Conservation (phyloP, 1,140 invertebrate species). For the Drosophila tani region DNA sequence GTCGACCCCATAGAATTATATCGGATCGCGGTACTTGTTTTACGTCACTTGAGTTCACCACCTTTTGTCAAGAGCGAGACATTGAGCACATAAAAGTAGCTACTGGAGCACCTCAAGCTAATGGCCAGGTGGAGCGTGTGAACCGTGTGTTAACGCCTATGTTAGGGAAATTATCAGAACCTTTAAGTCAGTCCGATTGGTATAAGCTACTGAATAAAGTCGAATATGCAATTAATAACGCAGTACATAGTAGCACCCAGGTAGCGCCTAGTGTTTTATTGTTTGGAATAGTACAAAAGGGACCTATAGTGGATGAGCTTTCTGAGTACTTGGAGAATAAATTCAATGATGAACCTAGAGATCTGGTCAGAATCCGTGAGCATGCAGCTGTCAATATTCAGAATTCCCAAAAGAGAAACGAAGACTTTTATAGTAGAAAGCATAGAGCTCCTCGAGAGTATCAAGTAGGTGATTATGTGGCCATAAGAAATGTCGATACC, state of each 20-base stretch:
- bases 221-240: background rate
- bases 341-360: background rate
- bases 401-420: background rate
- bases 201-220: background rate
- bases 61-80: background rate
- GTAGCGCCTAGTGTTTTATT: no score
- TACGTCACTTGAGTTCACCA: slow-evolving; percentile 14
- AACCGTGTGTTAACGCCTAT: slow-evolving; percentile 1
- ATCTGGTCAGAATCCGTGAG: background rate
- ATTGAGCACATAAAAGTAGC: slow-evolving; percentile 9
- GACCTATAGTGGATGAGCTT: background rate
- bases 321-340: background rate
- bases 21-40: slow-evolving; percentile 9
- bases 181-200: background rate
- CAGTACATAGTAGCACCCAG: background rate
- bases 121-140: slow-evolving; percentile 9
- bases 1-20: slow-evolving; percentile 7
- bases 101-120: background rate
- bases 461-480: slow-evolving; percentile 3
- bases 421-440: background rate
- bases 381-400: background rate
- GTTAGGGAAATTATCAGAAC: slow-evolving; percentile 9
- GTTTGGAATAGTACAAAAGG: background rate
- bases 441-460: background rate
- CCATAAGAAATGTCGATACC: background rate